These are phyloP conservation scores for Sebastiscus tertius DNA, from an alignment of 2,797 vertebrate species.

Conservation along the genomic window DNA sequence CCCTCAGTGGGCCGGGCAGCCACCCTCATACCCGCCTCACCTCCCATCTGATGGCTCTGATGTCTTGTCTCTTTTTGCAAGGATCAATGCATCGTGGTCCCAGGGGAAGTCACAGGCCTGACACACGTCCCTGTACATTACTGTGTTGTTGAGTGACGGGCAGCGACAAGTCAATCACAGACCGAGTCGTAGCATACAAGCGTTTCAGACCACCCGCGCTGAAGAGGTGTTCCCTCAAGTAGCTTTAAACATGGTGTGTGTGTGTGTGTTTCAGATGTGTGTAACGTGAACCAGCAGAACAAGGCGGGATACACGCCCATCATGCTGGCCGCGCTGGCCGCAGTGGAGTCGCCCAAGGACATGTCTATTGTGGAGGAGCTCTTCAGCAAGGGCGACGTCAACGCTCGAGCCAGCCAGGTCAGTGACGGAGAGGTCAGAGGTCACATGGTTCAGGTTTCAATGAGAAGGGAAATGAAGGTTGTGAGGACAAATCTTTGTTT, in stretches of 20 bases:
- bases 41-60: conserved; percentile 23
- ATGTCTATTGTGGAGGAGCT: conserved; percentile 95
- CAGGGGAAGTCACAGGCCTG: background rate
- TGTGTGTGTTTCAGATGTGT: conserved; percentile 86
- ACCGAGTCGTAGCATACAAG: too few species aligned
- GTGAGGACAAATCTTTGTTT: background rate
- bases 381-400: conserved; percentile 95
- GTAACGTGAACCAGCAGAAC: conserved; percentile 98
- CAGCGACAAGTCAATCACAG: conserved; percentile 38
- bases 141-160: conserved; percentile 30
- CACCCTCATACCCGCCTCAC: conserved; percentile 3
- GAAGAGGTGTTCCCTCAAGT: background rate
- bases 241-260: background rate
- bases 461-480: background rate
- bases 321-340: conserved; percentile 97
- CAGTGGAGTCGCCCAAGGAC: conserved; percentile 92
- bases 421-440: conserved; percentile 53
- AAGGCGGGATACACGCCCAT: conserved; percentile 99
- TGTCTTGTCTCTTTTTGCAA: conserved; percentile 6
- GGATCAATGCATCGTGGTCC: background rate
- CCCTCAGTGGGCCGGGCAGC: conserved; percentile 5
- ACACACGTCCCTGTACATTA: background rate
- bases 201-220: conserved; percentile 31
- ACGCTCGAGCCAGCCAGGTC: conserved; percentile 98
- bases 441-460: background rate